Evolutionary conservation across 2,888 invertebrate species (phyloP).

Genomic region (Dynastes tityus): DNA sequence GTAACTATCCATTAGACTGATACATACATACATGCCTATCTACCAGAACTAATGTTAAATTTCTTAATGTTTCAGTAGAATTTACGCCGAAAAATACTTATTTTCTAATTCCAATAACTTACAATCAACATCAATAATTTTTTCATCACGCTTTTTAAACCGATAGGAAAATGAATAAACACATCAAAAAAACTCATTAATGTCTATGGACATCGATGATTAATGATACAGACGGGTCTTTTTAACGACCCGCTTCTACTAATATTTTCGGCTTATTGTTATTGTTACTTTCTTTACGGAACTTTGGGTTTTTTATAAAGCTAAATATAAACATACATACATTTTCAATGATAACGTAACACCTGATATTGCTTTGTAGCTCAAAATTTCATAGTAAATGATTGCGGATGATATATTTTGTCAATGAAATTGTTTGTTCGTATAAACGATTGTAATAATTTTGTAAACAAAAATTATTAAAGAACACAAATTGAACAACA

Average conservation of each 20-base stretch:
- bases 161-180: slow-evolving; percentile 6
- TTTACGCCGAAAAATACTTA: neutral
- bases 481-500: too few species aligned
- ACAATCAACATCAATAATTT: neutral
- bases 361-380: neutral
- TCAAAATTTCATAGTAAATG: neutral
- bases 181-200: slow-evolving; percentile 16
- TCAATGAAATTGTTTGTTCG: neutral
- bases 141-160: neutral
- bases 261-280: slow-evolving; percentile 1
- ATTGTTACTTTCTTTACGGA: neutral
- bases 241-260: slow-evolving; percentile 5
- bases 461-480: too few species aligned
- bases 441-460: neutral
- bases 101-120: neutral
- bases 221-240: slow-evolving; percentile 4
- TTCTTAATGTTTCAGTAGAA: neutral
- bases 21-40: neutral
- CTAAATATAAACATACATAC: neutral
- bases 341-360: neutral
- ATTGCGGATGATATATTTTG: neutral
- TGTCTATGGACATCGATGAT: neutral
- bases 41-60: neutral
- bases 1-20: too few species aligned
- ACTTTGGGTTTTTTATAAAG: neutral